Base-by-base conservation (phyloP, 1,140 invertebrate species). In the Teleopsis dalmanni region DNA sequence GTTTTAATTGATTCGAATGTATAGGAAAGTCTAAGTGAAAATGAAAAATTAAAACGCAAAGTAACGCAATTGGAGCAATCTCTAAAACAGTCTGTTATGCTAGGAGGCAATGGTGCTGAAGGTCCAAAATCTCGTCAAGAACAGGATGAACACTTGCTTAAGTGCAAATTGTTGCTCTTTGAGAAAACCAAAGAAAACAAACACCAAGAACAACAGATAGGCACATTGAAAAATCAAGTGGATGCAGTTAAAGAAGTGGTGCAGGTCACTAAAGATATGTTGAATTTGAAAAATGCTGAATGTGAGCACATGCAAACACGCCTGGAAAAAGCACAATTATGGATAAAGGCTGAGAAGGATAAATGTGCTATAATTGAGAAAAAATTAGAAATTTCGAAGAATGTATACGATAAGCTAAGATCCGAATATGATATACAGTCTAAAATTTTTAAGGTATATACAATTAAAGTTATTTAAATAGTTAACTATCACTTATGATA, bases 241-340 rank as follows among this genome's bases (percentile, higher is more conserved):
- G 67, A 76, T 16, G 84, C 85, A 3, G 70, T 88, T 18, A 87
- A 86, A 65, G 85, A 89, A 52, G 85, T 88, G 3, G 77, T 87
- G 9, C 68, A 75, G 8, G 85, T 88, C 34, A 87, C 85, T 2
- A 87, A 86, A 58, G 83, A 87, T 56, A 70, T 89, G 43, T 67
- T 88, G 13, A 80, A 83, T 48, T 85, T 89, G 4, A 77, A 85
- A 42, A 87, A 84, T 54, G 75, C 81, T 52, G 86, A 89, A 73
- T 79, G 86, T 4, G 81, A 83, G 26, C 83, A 87, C 65, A 76
- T 87, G 18, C 65, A 84, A 73, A 74, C 29, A 14, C 81, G 85
- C 21, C 73, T 88, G 0, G 75, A 83, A 41, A 76, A 74, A 19
- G 83, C 87, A 77, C 83, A 86, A 55, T 62, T 72, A 8, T 80